phyloP scores from a whole-genome alignment of 37 sponge, comb jelly and placozoan species.

The Trichoplax adhaerens region DNA sequence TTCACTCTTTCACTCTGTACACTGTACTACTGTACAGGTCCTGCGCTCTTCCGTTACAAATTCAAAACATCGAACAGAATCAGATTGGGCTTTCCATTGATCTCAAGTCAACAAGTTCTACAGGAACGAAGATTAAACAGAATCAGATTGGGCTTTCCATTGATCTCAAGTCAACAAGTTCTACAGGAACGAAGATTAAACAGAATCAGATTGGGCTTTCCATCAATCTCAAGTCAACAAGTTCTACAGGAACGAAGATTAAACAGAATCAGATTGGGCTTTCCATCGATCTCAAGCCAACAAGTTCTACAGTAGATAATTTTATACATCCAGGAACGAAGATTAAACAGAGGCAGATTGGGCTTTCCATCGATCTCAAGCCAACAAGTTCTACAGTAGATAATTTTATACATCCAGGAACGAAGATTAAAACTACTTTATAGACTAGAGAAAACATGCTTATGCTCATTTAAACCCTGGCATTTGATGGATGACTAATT shows the following conservation, averaged over 20 bases:
- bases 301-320: too few relatives aligned
- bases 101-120: background rate
- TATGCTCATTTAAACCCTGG: too few relatives aligned
- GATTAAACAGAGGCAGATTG: slow-evolving; percentile 13
- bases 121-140: background rate
- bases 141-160: background rate
- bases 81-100: background rate
- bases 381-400: too few relatives aligned
- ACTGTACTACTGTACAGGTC: too few relatives aligned
- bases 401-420: background rate
- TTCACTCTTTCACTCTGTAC: too few relatives aligned
- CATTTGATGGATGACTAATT: too few relatives aligned
- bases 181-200: background rate
- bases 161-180: background rate
- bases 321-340: background rate
- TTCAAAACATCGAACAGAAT: background rate
- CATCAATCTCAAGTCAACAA: background rate
- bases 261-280: background rate
- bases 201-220: background rate
- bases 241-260: background rate
- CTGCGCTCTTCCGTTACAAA: background rate
- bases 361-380: too few relatives aligned
- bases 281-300: background rate
- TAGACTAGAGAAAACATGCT: too few relatives aligned
- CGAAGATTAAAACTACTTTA: background rate